Conservation (phyloP, 1,140 invertebrate species). For the Trissolcus basalis region DNA sequence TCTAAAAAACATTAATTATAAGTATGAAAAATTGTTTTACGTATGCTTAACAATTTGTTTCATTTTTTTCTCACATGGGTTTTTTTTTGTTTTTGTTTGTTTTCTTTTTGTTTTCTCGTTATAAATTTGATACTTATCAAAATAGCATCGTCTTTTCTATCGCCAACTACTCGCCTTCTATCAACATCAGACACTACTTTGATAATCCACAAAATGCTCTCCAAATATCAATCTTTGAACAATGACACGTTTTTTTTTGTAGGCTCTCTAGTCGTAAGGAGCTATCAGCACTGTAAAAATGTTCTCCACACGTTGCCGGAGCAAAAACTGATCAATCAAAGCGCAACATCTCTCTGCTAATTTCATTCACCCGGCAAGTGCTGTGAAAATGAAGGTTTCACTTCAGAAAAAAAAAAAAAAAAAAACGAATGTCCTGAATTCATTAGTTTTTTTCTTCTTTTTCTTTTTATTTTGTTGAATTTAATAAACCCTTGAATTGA, state of each 20-base stretch:
- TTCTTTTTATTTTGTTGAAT: neutral
- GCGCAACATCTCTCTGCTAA: no score
- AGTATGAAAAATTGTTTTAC: conserved; percentile 52
- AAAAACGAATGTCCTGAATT: no score
- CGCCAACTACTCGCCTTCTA: conserved; percentile 34
- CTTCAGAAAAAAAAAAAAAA: no score
- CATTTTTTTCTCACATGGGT: neutral
- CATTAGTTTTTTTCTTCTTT: neutral
- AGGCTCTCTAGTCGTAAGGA: conserved; percentile 3
- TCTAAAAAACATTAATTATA: conserved; percentile 39
- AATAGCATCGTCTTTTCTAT: conserved; percentile 57
- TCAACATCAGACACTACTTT: conserved; percentile 55
- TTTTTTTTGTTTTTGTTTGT: conserved; percentile 22
- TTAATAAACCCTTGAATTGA: neutral
- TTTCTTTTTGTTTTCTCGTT: conserved; percentile 21
- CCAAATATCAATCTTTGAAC: conserved; percentile 49
- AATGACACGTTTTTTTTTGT: conserved; percentile 25
- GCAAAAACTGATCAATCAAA: no score
- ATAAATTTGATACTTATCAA: conserved; percentile 57
- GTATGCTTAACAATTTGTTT: conserved; percentile 52
- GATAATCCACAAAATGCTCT: conserved; percentile 55
- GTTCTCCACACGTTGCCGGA: no score
- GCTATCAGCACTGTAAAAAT: no score
- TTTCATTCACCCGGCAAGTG: no score
- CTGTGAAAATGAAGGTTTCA: no score